A percentile compares a stretch with the other conserved stretches of the same genome.
phyloP scores from a whole-genome alignment of 2,113 vertebrate genomes.

The Platichthys stellatus region DNA sequence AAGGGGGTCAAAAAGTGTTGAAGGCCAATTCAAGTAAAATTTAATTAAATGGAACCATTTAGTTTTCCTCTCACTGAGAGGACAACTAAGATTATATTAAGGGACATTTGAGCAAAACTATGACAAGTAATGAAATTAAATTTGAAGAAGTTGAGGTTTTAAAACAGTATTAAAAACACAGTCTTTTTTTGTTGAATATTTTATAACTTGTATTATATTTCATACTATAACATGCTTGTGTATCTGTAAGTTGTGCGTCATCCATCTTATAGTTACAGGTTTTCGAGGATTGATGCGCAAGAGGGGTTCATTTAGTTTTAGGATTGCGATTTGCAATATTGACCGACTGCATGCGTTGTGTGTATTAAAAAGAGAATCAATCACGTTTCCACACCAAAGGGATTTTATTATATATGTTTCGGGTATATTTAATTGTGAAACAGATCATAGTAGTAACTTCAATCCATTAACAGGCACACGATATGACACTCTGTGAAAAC shows the following conservation, averaged over 20 bases:
- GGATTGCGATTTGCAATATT: too few relatives aligned
- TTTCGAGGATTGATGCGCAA: too few relatives aligned
- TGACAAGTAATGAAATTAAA: not conserved
- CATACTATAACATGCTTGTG: not conserved
- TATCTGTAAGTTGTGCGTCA: not conserved
- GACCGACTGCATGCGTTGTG: not conserved
- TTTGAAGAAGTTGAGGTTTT: not conserved
- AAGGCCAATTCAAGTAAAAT: too few relatives aligned
- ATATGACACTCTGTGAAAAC: not conserved
- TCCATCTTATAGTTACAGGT: too few relatives aligned
- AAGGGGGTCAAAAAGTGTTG: too few relatives aligned
- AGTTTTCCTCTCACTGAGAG: too few relatives aligned
- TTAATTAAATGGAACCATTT: too few relatives aligned
- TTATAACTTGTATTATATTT: not conserved
- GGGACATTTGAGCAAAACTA: not conserved
- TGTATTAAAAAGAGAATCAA: not conserved
- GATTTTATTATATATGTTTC: not conserved
- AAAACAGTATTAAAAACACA: not conserved
- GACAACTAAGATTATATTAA: not conserved
- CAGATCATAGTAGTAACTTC: too few relatives aligned
- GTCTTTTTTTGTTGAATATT: not conserved
- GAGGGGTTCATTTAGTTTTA: not conserved
- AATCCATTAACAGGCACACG: too few relatives aligned
- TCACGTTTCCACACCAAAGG: not conserved
- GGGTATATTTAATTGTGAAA: not conserved